Base-by-base conservation (phyloP, 1,140 invertebrate species). In the Aphelenchoides besseyi region DNA sequence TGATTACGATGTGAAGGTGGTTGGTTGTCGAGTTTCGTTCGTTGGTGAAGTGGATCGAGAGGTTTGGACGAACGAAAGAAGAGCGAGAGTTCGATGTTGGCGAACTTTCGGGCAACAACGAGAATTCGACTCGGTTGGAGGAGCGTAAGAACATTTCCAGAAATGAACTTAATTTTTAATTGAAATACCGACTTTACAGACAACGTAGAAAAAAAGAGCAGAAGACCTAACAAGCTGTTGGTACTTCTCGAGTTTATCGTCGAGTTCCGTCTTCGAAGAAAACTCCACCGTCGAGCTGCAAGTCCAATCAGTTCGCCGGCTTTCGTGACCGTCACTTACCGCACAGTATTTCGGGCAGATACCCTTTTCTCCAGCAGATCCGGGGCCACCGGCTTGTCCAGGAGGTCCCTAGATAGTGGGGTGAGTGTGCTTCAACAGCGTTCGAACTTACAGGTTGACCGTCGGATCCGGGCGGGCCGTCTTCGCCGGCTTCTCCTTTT, bases 241-340 rank as follows among this genome's bases (percentile, higher is more conserved):
- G 41, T 23, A 12, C 12, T 23, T 23, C 41, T 16, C 41, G 41
- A 23, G 69, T 36, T 77, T 73, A 77, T 33, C 76, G 69, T 54
- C 76, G 64, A 36, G 76, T 78, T 54, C 76, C 76, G 53, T 78
- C 76, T 53, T 78, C 76, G 69, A 78, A 78, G 77, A 78, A 78
- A 26, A 78, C 77, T 29, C 76, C 76, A 9, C 76, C 76, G 23
- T 78, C 76, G 18, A 78, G n/a, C n/a, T n/a, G n/a, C n/a, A n/a
- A n/a, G n/a, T n/a, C n/a, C n/a, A n/a, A n/a, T n/a, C n/a, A n/a
- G n/a, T n/a, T n/a, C n/a, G n/a, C n/a, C n/a, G n/a, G n/a, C n/a
- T n/a, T n/a, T n/a, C n/a, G n/a, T n/a, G n/a, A 41, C 37, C 37
- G n/a, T n/a, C 37, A n/a, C n/a, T n/a, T 18, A 77, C 62, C 37